Evolutionary conservation across 2,797 vertebrate species (phyloP), one percentile per base, ranked within the genome.

Genomic region (Coluber constrictor): DNA sequence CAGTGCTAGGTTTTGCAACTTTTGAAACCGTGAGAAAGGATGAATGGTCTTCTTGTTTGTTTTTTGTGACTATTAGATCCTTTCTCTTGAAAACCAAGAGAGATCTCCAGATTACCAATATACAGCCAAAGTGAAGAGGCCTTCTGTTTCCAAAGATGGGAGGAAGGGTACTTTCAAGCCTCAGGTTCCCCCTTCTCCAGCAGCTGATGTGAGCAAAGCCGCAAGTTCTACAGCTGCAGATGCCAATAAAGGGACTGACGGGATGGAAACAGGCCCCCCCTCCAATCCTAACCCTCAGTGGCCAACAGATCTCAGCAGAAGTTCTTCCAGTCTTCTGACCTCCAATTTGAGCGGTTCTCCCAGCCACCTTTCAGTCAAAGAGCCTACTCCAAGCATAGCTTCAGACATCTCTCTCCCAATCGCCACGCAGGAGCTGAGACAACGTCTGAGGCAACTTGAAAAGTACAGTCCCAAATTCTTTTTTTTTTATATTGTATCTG

Each of bases 311-410:
- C 96, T 96, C 0, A 98, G 98, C 94, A 97, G 97, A 91, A 99
- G 98, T 95, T 96, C 96, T 63, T 99, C 98, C 66, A 98, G 98
- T 89, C 98, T 98, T 37, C 98, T 98, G 18, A 97, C 98, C 90
- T 95, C 97, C 92, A 96, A 90, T 90, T 94, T 97, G 92, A 97
- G 98, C 0, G 98, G 96, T 29, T 99, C 99, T 10, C 98, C 98
- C 55, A 98, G 98, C 95, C 97, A 98, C 93, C 95, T 98, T 47
- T 97, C 98, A 0, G 97, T 98, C 92, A 99, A 99, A 96, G 99
- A 99, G 93, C 98, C 99, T 3, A 99, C 99, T 0, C 99, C 99
- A n/a, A 99, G 99, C 97, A 99, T 99, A 51, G 99, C 99, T 4
- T 99, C 99, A 0, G 99, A 99, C 96, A 97, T 99, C 92, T 99